Base-by-base conservation (phyloP, 2,113 vertebrate species). In the Cyprinus carpio region DNA sequence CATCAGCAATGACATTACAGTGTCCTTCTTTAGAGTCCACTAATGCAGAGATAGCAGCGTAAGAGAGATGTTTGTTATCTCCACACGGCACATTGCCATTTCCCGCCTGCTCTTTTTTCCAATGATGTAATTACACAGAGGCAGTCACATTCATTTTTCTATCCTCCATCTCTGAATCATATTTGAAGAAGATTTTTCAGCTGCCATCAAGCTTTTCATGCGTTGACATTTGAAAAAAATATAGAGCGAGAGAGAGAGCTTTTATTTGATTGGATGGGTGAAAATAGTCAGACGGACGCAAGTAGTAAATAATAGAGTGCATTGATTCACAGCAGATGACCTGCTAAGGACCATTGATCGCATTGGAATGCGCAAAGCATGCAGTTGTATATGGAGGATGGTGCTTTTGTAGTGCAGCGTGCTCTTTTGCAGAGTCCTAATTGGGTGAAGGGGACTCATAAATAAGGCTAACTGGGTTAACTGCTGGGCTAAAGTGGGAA, bases 321-420 rank as follows among this genome's bases (percentile, higher is more conserved):
- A 54, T 37, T 56, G 76, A 87, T 29, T 85, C 40, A 31, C 46
- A 56, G 79, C 74, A 69, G 64, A 72, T 78, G 64, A 78, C 49
- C 78, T 87, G 56, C 74, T 78, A 83, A 82, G 18, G 9, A 76
- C 74, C 75, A 85, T 78, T 84, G 84, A 86, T 86, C 56, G 9
- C 43, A 67, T 54, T 64, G 49, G 34, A 31, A 83, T 46, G n/a
- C 56, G 31, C 37, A 43, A 46, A 65, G 37, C 20, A 49, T 8
- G 25, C 11, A 56, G 62, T 31, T 78, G 62, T 37, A 25, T 60
- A 40, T 27, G 58, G 58, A 60, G 23, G 67, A 75, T 49, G 10
- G 40, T 20, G 64, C 40, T 67, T 67, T 67, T 81, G 43, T 67
- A 49, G 37, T 81, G 10, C 23, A 25, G 7, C 10, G 16, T 12